These are phyloP conservation scores for Seladonia tumulorum DNA, from an alignment of 2,888 invertebrate genomes.

Conservation along the genomic window DNA sequence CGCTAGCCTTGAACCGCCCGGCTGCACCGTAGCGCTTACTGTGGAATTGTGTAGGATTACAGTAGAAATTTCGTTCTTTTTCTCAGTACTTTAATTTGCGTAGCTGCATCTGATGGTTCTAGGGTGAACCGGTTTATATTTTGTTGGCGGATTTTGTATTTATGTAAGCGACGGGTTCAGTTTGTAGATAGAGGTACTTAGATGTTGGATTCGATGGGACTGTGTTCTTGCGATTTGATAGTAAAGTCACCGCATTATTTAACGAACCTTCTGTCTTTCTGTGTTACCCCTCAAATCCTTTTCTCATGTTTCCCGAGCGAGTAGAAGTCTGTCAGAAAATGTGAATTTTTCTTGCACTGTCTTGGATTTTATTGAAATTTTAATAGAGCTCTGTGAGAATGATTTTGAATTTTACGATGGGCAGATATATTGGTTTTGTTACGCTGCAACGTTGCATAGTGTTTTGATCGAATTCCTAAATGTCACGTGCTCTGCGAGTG, in stretches of 20 bases:
- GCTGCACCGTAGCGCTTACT: neutral
- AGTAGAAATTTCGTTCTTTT: neutral
- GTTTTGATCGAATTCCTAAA: neutral
- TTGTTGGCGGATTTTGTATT: neutral
- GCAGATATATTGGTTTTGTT: neutral
- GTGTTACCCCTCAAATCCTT: neutral
- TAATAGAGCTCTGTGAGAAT: neutral
- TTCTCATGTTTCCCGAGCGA: neutral
- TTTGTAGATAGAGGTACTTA: conserved; percentile 11
- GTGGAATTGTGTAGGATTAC: neutral
- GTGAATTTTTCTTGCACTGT: neutral
- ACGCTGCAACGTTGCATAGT: neutral
- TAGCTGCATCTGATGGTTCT: neutral
- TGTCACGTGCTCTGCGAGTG: neutral
- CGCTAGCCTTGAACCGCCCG: neutral
- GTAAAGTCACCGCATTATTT: conserved; percentile 50
- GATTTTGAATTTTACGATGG: neutral
- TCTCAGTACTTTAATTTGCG: no score
- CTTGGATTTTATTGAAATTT: neutral
- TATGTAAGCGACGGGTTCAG: neutral
- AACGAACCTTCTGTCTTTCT: neutral
- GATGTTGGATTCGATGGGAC: conserved; percentile 3
- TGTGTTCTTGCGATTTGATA: conserved; percentile 26
- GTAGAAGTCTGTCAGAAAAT: neutral
- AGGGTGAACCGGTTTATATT: neutral